These are phyloP conservation scores for Mimumesa dahlbomi DNA, from an alignment of 2,888 invertebrate genomes.

Conservation along the genomic window DNA sequence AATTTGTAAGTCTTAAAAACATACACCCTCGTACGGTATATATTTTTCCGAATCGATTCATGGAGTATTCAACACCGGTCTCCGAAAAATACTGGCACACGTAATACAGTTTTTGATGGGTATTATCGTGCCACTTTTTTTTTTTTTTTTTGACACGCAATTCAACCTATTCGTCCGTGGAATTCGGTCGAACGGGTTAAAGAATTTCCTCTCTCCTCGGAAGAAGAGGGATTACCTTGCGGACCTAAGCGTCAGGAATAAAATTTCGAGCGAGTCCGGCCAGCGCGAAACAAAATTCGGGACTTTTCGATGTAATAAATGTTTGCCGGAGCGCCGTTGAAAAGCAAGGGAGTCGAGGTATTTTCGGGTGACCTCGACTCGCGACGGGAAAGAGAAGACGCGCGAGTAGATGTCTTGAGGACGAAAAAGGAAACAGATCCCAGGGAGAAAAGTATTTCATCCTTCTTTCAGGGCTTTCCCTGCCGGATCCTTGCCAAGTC, in stretches of 20 bases:
- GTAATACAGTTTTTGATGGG: too few species aligned
- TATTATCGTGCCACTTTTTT: too few species aligned
- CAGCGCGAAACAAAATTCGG: slow-evolving; percentile 27
- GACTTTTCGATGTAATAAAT: slow-evolving; percentile 41
- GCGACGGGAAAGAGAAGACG: slow-evolving; percentile 24
- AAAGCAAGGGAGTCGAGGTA: slow-evolving; percentile 18
- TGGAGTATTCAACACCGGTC: too few species aligned
- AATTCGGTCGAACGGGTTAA: background rate
- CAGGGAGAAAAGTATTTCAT: slow-evolving; percentile 59
- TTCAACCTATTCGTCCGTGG: background rate
- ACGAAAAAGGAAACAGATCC: slow-evolving; percentile 42
- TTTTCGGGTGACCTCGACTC: slow-evolving; percentile 14
- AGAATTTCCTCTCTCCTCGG: background rate
- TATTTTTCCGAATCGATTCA: too few species aligned
- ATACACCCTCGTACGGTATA: too few species aligned
- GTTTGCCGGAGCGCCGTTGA: slow-evolving; percentile 36
- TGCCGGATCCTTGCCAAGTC: slow-evolving; percentile 63
- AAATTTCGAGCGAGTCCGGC: slow-evolving; percentile 15
- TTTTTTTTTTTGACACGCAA: too few species aligned
- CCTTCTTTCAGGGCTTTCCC: slow-evolving; percentile 54
- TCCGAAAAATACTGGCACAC: too few species aligned
- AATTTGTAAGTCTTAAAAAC: too few species aligned
- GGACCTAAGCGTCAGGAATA: background rate
- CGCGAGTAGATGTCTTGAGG: slow-evolving; percentile 13
- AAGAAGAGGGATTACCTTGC: background rate